These are phyloP conservation scores for Sciaenops ocellatus DNA, from an alignment of 2,797 vertebrate species.

Conservation along the genomic window DNA sequence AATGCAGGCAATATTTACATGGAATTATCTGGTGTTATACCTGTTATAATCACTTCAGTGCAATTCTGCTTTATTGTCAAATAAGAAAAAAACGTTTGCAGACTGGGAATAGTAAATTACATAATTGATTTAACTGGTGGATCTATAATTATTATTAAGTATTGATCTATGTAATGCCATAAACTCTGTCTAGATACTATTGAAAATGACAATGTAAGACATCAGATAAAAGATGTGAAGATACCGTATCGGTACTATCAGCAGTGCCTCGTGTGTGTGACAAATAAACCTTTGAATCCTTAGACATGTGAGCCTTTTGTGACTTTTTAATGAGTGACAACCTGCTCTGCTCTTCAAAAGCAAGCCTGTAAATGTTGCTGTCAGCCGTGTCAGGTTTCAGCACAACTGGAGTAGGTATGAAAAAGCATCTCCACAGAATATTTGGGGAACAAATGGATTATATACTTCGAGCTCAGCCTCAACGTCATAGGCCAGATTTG, in stretches of 20 bases:
- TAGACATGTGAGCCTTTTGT: constrained; percentile 5
- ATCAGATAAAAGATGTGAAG: constrained; percentile 23
- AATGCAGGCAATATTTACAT: constrained; percentile 13
- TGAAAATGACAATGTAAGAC: constrained; percentile 17
- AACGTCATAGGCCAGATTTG: constrained; percentile 60
- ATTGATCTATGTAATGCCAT: background rate
- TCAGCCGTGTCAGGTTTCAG: constrained; percentile 40
- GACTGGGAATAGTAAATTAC: background rate
- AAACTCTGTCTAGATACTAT: background rate
- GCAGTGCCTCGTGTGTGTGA: constrained; percentile 20
- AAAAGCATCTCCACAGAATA: constrained; percentile 54
- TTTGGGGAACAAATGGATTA: constrained; percentile 69
- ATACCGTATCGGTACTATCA: background rate
- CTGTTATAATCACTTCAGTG: constrained; percentile 5
- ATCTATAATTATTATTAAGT: background rate
- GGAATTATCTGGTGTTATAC: constrained; percentile 6
- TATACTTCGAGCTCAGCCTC: constrained; percentile 51
- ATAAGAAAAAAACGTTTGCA: constrained; percentile 13
- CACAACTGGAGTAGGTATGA: constrained; percentile 33
- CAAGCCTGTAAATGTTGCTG: constrained; percentile 21
- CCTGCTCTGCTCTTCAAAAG: constrained; percentile 28
- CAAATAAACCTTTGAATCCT: constrained; percentile 31
- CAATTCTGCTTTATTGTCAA: background rate
- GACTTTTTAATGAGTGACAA: constrained; percentile 43
- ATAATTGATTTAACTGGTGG: background rate